Percentiles rank a stretch among this genome's conserved stretches.
Evolutionary conservation across 2,797 vertebrate genomes (phyloP).

Genomic region (Phataginus tetradactyla): DNA sequence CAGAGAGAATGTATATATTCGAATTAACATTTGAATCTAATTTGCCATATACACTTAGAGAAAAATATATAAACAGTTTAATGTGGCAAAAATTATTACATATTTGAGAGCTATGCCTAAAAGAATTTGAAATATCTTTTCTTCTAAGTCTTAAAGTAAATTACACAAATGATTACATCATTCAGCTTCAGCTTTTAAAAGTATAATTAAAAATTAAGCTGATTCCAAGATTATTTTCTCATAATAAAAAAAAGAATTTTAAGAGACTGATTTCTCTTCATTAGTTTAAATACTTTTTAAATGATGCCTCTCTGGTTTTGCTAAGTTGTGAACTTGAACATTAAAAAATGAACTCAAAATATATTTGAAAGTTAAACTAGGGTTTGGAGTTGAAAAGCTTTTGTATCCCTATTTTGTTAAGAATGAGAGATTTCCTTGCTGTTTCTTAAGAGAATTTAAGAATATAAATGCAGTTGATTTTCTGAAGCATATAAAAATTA

Average conservation of each 20-base stretch:
- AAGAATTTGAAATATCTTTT: not conserved
- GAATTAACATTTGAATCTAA: slow-evolving; percentile 41
- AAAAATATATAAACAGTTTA: slow-evolving; percentile 33
- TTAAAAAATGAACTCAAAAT: slow-evolving; percentile 58
- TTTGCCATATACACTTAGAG: not conserved
- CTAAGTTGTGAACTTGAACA: slow-evolving; percentile 11
- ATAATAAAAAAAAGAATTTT: slow-evolving; percentile 36
- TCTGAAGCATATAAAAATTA: not conserved
- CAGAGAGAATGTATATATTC: not conserved
- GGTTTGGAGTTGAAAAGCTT: not conserved
- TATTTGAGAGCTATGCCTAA: not conserved
- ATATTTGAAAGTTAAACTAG: slow-evolving; percentile 51
- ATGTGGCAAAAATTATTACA: slow-evolving; percentile 4
- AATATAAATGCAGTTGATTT: slow-evolving; percentile 21
- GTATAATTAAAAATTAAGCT: slow-evolving; percentile 51
- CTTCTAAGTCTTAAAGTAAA: slow-evolving; percentile 17
- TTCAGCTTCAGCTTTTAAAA: slow-evolving; percentile 33
- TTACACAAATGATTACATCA: slow-evolving; percentile 54
- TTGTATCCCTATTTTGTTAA: slow-evolving; percentile 17
- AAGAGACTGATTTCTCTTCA: not conserved
- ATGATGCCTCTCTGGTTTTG: slow-evolving; percentile 22
- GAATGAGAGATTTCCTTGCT: not conserved
- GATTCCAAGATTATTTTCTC: slow-evolving; percentile 46
- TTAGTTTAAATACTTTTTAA: slow-evolving; percentile 46
- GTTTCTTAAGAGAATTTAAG: slow-evolving; percentile 48